These are phyloP conservation scores for Nemotelus pantherinus DNA, from an alignment of 2,888 invertebrate species.

Conservation along the genomic window DNA sequence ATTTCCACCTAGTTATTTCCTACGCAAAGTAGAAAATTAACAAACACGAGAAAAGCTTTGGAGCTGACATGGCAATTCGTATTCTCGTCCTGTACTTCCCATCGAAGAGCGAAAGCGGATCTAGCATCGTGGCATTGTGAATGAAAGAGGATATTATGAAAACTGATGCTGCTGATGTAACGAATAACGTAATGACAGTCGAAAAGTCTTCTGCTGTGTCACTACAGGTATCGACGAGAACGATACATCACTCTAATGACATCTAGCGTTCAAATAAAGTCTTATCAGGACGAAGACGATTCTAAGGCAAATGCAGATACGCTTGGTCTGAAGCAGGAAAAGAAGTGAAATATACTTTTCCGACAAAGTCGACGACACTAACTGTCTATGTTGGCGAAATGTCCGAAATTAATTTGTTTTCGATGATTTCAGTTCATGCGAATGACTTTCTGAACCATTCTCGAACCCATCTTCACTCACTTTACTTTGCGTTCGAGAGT, in stretches of 20 bases:
- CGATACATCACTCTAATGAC: constrained; percentile 30
- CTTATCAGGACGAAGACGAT: constrained; percentile 17
- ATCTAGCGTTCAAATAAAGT: constrained; percentile 9
- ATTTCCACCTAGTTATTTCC: constrained; percentile 20
- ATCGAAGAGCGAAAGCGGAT: not conserved
- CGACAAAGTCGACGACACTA: not conserved
- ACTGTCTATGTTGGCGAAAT: constrained; percentile 24
- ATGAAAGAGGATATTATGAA: not conserved
- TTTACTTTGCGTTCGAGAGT: not conserved
- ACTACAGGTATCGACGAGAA: constrained; percentile 16
- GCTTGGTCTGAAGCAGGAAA: not conserved
- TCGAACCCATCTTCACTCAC: not conserved
- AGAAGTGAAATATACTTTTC: constrained; percentile 5
- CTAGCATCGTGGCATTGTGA: not conserved
- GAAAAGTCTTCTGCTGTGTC: constrained; percentile 30
- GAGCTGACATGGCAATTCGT: constrained; percentile 14
- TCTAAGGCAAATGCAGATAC: not conserved
- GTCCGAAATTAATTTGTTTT: constrained; percentile 42
- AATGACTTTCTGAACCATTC: constrained; percentile 24
- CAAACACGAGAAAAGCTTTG: not conserved
- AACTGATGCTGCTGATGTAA: not conserved
- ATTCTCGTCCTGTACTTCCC: not conserved
- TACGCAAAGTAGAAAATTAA: constrained; percentile 11
- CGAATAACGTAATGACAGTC: constrained; percentile 5
- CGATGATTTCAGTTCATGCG: constrained; percentile 31